Conservation (phyloP, 1,140 invertebrate genomes). For the Littorina saxatilis region DNA sequence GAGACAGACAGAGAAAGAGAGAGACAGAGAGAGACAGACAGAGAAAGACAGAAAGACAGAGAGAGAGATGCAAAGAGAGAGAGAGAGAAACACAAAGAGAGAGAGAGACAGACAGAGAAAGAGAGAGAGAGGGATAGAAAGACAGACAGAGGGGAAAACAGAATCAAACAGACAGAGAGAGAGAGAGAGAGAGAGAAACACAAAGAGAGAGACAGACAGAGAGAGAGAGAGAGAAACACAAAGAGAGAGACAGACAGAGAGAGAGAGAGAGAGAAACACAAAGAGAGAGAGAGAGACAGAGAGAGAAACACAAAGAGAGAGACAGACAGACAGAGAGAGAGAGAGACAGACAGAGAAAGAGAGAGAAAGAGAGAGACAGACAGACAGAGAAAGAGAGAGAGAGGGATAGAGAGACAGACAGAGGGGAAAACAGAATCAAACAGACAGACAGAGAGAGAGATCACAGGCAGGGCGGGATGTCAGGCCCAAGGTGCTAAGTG, state of each 20-base stretch:
- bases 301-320: no score
- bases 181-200: not conserved
- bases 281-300: no score
- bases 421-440: not conserved
- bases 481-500: constrained; percentile 8
- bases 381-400: constrained; percentile 1
- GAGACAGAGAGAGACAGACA: no score
- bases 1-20: no score
- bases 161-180: not conserved
- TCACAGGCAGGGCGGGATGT: not conserved
- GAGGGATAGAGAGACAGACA: not conserved
- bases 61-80: no score
- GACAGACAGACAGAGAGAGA: no score
- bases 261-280: no score
- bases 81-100: no score
- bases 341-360: not conserved
- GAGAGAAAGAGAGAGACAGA: not conserved
- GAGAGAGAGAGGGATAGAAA: no score
- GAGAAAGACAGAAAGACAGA: no score
- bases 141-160: not conserved
- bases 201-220: not conserved
- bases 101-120: no score
- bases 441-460: constrained; percentile 8
- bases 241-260: not conserved
- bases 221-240: not conserved